Conservation (phyloP, 1,140 invertebrate species). For the Hyles vespertilio region DNA sequence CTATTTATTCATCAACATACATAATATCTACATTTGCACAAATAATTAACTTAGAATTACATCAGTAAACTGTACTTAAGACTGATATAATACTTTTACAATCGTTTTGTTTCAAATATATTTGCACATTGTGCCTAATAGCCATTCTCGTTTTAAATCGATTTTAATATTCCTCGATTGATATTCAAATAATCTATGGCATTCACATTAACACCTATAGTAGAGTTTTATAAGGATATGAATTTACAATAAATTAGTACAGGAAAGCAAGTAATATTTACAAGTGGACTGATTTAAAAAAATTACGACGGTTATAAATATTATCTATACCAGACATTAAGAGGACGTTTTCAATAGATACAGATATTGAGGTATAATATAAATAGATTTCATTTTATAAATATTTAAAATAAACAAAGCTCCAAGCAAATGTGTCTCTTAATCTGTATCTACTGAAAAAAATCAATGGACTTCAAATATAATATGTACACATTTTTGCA, state of each 20-base stretch:
- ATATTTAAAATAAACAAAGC: conserved; percentile 2
- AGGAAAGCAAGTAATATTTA: conserved; percentile 71
- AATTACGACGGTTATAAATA: conserved; percentile 9
- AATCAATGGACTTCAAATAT: neutral
- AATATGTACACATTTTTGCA: neutral
- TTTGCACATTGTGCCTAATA: conserved; percentile 44
- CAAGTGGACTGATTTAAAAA: conserved; percentile 31
- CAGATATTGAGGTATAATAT: conserved; percentile 5
- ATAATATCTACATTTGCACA: conserved; percentile 75
- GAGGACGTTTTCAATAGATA: conserved; percentile 26
- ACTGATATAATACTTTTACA: conserved; percentile 63
- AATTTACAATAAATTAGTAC: conserved; percentile 69
- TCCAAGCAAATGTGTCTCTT: too few species aligned
- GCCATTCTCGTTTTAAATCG: conserved; percentile 21
- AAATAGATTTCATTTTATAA: neutral
- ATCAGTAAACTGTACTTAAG: conserved; percentile 55
- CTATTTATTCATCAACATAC: conserved; percentile 76
- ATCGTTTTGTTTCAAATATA: conserved; percentile 41
- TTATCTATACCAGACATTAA: conserved; percentile 16
- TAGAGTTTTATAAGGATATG: conserved; percentile 43
- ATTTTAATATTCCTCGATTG: conserved; percentile 8
- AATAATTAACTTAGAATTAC: conserved; percentile 66
- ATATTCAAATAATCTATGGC: conserved; percentile 28
- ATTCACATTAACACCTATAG: conserved; percentile 54
- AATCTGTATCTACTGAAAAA: neutral